These are phyloP conservation scores for Microcebus griseorufus DNA, from an alignment of 2,113 vertebrate genomes.

Conservation along the genomic window DNA sequence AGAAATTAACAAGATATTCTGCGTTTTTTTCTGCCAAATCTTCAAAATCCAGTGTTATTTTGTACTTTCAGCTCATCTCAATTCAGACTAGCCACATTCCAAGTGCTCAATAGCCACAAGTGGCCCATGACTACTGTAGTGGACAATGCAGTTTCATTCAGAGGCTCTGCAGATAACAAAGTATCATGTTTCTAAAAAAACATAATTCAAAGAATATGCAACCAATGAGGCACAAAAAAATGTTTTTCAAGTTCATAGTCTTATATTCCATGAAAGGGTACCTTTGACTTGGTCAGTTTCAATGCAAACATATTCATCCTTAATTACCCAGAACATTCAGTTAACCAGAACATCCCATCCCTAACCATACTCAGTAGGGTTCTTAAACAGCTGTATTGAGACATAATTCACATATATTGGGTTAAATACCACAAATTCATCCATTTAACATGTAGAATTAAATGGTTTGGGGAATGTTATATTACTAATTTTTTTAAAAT, in stretches of 20 bases:
- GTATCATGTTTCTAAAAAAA: not conserved
- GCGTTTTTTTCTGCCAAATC: not conserved
- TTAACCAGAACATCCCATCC: not conserved
- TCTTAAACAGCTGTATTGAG: not conserved
- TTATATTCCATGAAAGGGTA: not conserved
- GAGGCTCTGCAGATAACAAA: not conserved
- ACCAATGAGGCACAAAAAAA: not conserved
- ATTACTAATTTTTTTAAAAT: not conserved
- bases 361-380: not conserved
- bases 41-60: slow-evolving; percentile 25
- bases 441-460: not conserved
- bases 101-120: not conserved
- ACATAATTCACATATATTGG: not conserved
- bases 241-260: not conserved
- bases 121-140: not conserved
- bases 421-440: not conserved
- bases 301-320: not conserved
- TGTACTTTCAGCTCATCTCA: not conserved
- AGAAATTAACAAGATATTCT: not conserved
- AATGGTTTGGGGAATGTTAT: not conserved
- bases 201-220: not conserved
- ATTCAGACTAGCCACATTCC: not conserved
- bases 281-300: not conserved
- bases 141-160: not conserved
- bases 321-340: not conserved